Conservation (phyloP, 1,140 invertebrate genomes). For the Aphelenchoides besseyi region DNA sequence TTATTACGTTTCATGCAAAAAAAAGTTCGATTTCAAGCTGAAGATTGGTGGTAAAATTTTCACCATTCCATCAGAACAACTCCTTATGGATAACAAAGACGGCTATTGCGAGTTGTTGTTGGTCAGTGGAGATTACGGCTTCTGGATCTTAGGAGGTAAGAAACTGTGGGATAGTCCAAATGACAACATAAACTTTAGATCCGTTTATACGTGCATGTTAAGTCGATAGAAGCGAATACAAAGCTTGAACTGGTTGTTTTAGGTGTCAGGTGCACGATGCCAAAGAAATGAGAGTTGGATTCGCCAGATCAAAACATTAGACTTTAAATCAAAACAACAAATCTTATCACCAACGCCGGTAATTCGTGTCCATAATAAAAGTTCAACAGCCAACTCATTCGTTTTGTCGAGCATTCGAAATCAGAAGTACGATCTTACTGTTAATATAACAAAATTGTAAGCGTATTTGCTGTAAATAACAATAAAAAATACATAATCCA, state of each 20-base stretch:
- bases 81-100: constrained; percentile 1
- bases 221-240: too few species aligned
- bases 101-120: constrained; percentile 9
- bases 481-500: too few species aligned
- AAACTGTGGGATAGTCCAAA: too few species aligned
- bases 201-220: not conserved
- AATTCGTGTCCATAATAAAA: too few species aligned
- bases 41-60: constrained; percentile 2
- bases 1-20: constrained; percentile 12
- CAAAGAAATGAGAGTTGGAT: constrained; percentile 11
- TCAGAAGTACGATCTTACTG: too few species aligned
- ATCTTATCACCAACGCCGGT: too few species aligned
- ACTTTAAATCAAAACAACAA: not conserved
- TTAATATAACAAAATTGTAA: too few species aligned
- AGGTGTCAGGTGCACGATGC: constrained; percentile 11
- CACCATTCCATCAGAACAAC: not conserved
- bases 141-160: constrained; percentile 4
- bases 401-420: too few species aligned
- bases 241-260: not conserved
- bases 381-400: too few species aligned
- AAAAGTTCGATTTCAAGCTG: constrained; percentile 4
- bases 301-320: not conserved
- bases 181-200: too few species aligned
- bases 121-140: not conserved
- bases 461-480: too few species aligned